Evolutionary conservation across 2,113 vertebrate species (phyloP).

Genomic region (Paratilapia polleni): DNA sequence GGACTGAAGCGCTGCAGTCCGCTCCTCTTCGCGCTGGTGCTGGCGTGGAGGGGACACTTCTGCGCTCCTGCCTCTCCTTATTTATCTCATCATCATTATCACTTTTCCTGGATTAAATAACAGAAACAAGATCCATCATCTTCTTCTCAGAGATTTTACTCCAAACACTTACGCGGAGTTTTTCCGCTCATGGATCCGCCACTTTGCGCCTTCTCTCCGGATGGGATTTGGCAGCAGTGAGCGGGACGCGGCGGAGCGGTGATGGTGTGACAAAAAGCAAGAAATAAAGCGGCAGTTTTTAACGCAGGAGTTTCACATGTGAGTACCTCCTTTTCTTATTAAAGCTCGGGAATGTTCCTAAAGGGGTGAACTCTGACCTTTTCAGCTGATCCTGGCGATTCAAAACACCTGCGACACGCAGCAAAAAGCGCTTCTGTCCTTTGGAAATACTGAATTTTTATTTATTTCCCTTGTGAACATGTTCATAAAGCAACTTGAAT

Average conservation of each 20-base stretch:
- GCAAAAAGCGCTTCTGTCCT: background rate
- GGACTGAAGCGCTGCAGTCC: conserved; percentile 7
- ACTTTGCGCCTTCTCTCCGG: conserved; percentile 25
- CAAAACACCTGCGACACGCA: conserved; percentile 19
- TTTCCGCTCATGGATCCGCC: conserved; percentile 31
- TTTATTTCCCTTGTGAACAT: background rate
- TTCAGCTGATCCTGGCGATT: background rate
- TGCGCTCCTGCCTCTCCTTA: background rate
- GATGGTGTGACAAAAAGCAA: conserved; percentile 38
- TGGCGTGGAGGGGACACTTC: conserved; percentile 21
- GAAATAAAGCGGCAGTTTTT: conserved; percentile 52
- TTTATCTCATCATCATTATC: background rate
- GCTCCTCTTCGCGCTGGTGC: conserved; percentile 9
- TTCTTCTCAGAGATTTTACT: background rate
- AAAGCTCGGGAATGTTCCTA: background rate
- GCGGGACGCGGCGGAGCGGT: conserved; percentile 15
- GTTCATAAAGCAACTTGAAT: background rate
- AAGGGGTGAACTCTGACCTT: conserved; percentile 42
- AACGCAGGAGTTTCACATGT: conserved; percentile 80
- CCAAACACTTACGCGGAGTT: background rate
- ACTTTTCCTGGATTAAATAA: conserved; percentile 31
- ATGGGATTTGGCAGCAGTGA: conserved; percentile 33
- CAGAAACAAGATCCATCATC: background rate
- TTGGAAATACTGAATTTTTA: too few relatives aligned
- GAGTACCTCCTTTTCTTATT: conserved; percentile 40